Base-by-base conservation (phyloP, 2,113 vertebrate genomes). In the Ameiurus melas region DNA sequence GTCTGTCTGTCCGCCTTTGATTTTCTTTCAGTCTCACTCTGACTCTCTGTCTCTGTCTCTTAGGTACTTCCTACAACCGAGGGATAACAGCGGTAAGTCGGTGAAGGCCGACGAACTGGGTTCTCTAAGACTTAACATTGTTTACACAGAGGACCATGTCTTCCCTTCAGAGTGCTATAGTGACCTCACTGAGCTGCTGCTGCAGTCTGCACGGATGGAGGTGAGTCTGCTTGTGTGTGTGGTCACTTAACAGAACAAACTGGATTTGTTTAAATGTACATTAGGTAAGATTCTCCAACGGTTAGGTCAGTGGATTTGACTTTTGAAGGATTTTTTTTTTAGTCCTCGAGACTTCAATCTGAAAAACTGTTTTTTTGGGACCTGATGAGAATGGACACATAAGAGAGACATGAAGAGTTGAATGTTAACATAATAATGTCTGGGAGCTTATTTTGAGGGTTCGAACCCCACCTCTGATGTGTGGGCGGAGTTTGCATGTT, bases 91-190 rank as follows among this genome's bases (percentile, higher is more conserved):
- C 73, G 95, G 96, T 80, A 99, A 98, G 91, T 96, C 96, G 3
- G 90, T 98, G 91, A 99, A 99, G 93, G 97, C 97, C 0, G 98
- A 98, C 33, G 98, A 99, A 84, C 95, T 99, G 0, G 98, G 98
- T 86, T 99, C 98, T 20, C 95, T 99, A 90, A 95, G 98, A 90
- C 91, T 99, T 89, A 99, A 99, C 85, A 97, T 99, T 57, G 96
- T 99, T 93, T 99, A 99, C 95, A 99, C 98, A 0, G 98, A 99
- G 90, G 98, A 99, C 93, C 98, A 99, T 9, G 98, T 99, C 89
- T 99, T 99, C 93, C 95, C 97, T 70, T 97, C 98, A 0, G 96
- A 98, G 82, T 97, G 97, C 93, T 99, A 99, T 93, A 96, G 95
- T 47, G 95, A 97, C 0, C 97, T 99, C 90, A 94, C 97, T 92